Base-by-base conservation (phyloP, 30 jellyfish, hydroid and myxozoan genomes). In the Aurelia aurita region DNA sequence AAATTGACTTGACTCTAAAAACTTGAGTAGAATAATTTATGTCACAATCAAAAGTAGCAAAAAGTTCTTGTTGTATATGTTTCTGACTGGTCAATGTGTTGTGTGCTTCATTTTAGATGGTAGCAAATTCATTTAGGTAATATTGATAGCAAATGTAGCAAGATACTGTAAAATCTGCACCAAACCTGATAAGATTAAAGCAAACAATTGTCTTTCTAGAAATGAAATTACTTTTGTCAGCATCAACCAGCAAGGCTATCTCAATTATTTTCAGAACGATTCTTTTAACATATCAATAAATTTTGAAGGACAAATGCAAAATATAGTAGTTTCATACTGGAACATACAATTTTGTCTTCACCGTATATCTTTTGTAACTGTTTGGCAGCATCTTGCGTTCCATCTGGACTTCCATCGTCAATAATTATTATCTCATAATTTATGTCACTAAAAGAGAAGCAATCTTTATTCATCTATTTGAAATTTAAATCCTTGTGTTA, bases 361-460 rank as follows among this genome's bases (percentile, higher is more conserved):
- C 98, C 98, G 71, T 87, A 92, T n/a, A 92, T 87, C 66, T 80
- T 85, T 39, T 69, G 91, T 20, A 92, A 74, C 59, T 92, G 96
- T 46, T 87, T 87, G 12, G 98, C 98, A 10, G 87, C 97, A 81
- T 87, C 95, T 82, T 74, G 96, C 15, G 98, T 92, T 12, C 98
- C 98, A 68, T 92, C 98, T n/a, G 98, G 98, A 77, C 98, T 92
- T 54, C 97, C 97, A 87, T 92, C 98, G 57, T 92, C 98, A 82
- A 92, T 82, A 3, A 92, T 79, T 12, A 92, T 92, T 14, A 92
- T 71, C 72, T 92, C 98, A 73, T 72, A 92, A 64, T 87, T 77
- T 6, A 74, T 79, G 9, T 81, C 67, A 60, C 98, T 91, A 51
- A 13, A 57, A 80, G 63, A 70, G 23, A 47, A 66, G 43, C 53